Evolutionary conservation across 2,888 invertebrate species (phyloP).

Genomic region (Calliphora vomitoria): DNA sequence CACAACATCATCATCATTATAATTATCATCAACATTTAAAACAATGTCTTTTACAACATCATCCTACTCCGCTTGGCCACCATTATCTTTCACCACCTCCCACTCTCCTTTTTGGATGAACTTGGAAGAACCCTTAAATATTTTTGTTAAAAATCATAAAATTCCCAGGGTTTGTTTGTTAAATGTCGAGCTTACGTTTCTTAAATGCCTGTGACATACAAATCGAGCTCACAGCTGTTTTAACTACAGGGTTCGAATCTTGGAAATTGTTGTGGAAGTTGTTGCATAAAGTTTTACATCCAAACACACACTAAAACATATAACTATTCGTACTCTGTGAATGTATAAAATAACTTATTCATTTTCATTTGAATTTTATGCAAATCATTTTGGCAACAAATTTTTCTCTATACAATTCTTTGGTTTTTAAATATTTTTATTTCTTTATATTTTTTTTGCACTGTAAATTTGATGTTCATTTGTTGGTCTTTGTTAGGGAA

Average conservation of each 20-base stretch:
- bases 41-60: conserved; percentile 12
- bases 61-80: not conserved
- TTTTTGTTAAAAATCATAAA: conserved; percentile 67
- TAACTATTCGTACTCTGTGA: not conserved
- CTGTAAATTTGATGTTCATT: conserved; percentile 43
- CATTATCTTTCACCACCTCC: not conserved
- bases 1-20: conserved; percentile 11
- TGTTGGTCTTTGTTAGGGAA: conserved; percentile 16
- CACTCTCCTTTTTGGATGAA: not conserved
- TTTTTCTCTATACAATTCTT: conserved; percentile 30
- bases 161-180: conserved; percentile 60
- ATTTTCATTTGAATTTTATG: conserved; percentile 74
- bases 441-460: not conserved
- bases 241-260: not conserved
- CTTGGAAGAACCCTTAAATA: conserved; percentile 32
- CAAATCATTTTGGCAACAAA: conserved; percentile 68
- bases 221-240: conserved; percentile 14
- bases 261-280: conserved; percentile 9
- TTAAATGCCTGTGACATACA: conserved; percentile 34
- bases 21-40: conserved; percentile 24
- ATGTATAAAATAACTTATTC: conserved; percentile 61
- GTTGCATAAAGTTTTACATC: not conserved
- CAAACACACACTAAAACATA: conserved; percentile 2
- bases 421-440: conserved; percentile 19
- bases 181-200: conserved; percentile 36